phyloP scores from a whole-genome alignment of 2,888 invertebrate genomes.

The Lasiommata megera region DNA sequence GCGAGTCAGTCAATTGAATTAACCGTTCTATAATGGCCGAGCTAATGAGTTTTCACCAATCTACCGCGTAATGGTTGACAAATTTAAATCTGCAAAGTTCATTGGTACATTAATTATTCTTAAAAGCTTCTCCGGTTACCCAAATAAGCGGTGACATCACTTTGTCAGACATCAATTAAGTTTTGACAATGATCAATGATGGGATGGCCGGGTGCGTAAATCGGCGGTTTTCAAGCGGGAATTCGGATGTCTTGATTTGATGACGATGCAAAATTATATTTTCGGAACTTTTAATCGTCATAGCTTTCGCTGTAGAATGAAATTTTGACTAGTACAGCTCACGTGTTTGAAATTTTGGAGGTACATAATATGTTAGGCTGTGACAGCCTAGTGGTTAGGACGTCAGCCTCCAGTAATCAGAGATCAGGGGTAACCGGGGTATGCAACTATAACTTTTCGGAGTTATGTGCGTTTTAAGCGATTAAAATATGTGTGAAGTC shows the following conservation, averaged over 20 bases:
- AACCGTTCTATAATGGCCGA: not conserved
- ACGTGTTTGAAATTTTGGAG: too few relatives aligned
- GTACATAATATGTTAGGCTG: too few relatives aligned
- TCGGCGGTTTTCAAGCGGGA: slow-evolving; percentile 11
- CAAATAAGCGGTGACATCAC: slow-evolving; percentile 66
- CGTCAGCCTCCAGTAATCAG: too few relatives aligned
- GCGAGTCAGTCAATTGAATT: not conserved
- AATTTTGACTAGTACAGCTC: not conserved
- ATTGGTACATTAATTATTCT: slow-evolving; percentile 65
- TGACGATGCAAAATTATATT: slow-evolving; percentile 26
- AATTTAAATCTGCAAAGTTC: slow-evolving; percentile 34
- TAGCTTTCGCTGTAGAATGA: not conserved
- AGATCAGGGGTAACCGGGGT: too few relatives aligned
- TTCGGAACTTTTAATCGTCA: slow-evolving; percentile 1
- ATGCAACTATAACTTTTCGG: too few relatives aligned
- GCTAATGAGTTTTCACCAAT: slow-evolving; percentile 17
- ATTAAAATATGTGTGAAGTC: too few relatives aligned
- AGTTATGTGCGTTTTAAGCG: too few relatives aligned
- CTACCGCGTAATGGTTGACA: slow-evolving; percentile 25
- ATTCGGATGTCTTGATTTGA: slow-evolving; percentile 29
- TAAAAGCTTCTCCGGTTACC: slow-evolving; percentile 68
- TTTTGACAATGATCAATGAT: slow-evolving; percentile 74
- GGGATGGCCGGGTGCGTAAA: slow-evolving; percentile 44
- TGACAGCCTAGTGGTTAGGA: too few relatives aligned
- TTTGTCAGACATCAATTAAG: slow-evolving; percentile 75